Conservation (phyloP, 1,140 invertebrate genomes). For the Calephelis nemesis region DNA sequence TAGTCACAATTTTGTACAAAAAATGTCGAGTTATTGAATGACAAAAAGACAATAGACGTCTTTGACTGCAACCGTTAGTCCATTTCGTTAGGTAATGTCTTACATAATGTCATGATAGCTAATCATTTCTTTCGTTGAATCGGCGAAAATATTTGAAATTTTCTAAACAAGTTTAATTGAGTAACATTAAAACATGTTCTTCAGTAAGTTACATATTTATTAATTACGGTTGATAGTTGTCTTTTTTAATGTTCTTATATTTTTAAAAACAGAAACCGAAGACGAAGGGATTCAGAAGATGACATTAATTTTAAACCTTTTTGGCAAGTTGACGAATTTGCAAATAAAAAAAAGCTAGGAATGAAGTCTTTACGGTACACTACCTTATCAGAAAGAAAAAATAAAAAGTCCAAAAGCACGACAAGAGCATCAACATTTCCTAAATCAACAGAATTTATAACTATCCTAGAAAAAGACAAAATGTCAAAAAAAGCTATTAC, state of each 20-base stretch:
- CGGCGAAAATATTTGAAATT: no score
- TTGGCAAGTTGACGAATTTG: conserved; percentile 56
- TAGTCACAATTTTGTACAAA: no score
- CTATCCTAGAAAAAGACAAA: conserved; percentile 37
- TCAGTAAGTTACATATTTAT: not conserved
- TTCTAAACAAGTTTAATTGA: no score
- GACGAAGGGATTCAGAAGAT: conserved; percentile 40
- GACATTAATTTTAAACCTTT: conserved; percentile 49
- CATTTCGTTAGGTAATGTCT: no score
- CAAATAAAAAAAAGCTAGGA: conserved; percentile 34
- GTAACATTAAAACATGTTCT: no score
- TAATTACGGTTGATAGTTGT: not conserved
- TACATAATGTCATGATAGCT: no score
- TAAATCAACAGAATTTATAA: conserved; percentile 51
- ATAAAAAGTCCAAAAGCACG: conserved; percentile 33
- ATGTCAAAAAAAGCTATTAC: conserved; percentile 36
- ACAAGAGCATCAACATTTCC: conserved; percentile 23
- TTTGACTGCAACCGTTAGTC: no score
- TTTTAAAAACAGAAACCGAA: conserved; percentile 39
- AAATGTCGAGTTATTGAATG: no score
- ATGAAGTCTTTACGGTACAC: conserved; percentile 58
- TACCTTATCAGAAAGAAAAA: conserved; percentile 49
- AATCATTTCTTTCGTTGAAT: no score
- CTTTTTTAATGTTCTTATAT: not conserved
- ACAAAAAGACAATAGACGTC: no score